These are phyloP conservation scores for Cnemophilus loriae DNA, from an alignment of 2,113 vertebrate species.

Conservation along the genomic window DNA sequence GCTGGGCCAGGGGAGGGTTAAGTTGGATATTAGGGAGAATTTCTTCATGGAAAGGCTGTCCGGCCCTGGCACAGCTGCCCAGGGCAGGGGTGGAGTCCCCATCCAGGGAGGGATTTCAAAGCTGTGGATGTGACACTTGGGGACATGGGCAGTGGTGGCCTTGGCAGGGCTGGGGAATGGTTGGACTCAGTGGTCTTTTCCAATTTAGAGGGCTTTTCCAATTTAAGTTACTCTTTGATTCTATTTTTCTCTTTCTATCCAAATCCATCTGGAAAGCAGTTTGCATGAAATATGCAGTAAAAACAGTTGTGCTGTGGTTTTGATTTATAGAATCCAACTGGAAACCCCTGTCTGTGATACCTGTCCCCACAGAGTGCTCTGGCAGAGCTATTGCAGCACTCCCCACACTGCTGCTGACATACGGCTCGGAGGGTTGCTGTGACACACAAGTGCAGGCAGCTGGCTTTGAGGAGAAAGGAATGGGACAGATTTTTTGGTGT, in stretches of 20 bases:
- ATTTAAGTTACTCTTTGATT: neutral
- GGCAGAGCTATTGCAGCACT: neutral
- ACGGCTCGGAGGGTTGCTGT: accelerated
- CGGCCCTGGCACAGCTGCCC: neutral
- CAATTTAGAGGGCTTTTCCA: neutral
- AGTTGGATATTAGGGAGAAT: accelerated
- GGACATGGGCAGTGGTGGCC: neutral
- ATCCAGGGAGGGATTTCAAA: accelerated
- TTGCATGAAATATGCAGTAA: neutral
- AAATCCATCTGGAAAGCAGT: neutral
- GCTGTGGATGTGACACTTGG: accelerated
- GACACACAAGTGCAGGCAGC: neutral
- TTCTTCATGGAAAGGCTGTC: accelerated
- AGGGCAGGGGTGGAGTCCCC: neutral
- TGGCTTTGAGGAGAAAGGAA: neutral
- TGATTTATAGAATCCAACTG: conserved; percentile 21
- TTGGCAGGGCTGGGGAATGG: neutral
- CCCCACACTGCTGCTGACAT: neutral
- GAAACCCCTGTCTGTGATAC: neutral
- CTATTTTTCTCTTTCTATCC: neutral
- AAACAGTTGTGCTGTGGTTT: neutral
- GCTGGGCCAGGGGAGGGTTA: neutral
- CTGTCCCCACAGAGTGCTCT: neutral
- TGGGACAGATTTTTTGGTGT: neutral
- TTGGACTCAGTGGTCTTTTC: neutral